Conservation (phyloP, 2,888 invertebrate species). For the Lycaena phlaeas region DNA sequence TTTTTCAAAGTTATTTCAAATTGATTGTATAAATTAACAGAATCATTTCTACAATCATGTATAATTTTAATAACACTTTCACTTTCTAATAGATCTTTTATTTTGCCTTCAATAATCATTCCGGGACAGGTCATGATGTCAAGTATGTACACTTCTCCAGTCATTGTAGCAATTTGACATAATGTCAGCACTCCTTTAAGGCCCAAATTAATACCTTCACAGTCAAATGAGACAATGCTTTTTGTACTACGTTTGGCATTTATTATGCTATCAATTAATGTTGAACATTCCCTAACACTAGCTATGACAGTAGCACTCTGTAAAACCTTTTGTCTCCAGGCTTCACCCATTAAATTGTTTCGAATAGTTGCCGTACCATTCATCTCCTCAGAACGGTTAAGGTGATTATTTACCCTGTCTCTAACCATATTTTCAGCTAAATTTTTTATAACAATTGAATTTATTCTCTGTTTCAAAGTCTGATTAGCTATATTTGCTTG, state of each 20-base stretch:
- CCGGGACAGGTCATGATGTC: constrained; percentile 89
- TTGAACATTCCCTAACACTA: constrained; percentile 82
- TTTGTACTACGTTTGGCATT: constrained; percentile 67
- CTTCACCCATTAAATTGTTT: constrained; percentile 75
- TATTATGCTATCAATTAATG: constrained; percentile 82
- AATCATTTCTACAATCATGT: constrained; percentile 94
- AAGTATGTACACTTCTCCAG: constrained; percentile 88
- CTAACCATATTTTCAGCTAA: constrained; percentile 86
- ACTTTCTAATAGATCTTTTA: constrained; percentile 86
- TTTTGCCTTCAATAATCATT: constrained; percentile 83
- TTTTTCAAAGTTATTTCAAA: constrained; percentile 86
- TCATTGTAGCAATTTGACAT: constrained; percentile 86
- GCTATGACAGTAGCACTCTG: constrained; percentile 88
- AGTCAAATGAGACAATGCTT: constrained; percentile 87
- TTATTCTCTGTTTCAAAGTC: constrained; percentile 89
- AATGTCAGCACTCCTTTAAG: constrained; percentile 90
- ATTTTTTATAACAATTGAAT: constrained; percentile 89
- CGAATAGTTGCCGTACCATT: constrained; percentile 56
- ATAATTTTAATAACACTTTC: constrained; percentile 89
- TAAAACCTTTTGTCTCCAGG: constrained; percentile 86
- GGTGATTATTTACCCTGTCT: constrained; percentile 62
- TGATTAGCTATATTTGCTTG: constrained; percentile 77
- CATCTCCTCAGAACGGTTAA: constrained; percentile 58
- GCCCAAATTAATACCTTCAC: constrained; percentile 94
- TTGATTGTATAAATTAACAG: constrained; percentile 88